phyloP scores from a whole-genome alignment of 2,797 vertebrate genomes.

The Arctocebus calabarensis region DNA sequence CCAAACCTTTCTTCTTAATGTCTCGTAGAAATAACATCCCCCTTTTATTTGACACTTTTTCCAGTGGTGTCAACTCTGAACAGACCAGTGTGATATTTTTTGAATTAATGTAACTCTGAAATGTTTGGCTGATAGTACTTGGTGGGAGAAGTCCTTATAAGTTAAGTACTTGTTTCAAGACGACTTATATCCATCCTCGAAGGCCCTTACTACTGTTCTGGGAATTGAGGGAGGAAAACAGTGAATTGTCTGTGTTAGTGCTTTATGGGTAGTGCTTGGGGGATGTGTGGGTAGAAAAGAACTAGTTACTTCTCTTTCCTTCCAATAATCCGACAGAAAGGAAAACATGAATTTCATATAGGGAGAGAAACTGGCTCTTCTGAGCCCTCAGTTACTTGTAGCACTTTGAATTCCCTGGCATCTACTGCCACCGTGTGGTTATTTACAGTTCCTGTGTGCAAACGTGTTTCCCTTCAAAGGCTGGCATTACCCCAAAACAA shows the following conservation, averaged over 20 bases:
- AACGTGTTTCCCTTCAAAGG: background rate
- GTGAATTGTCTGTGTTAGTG: background rate
- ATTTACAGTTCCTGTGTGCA: background rate
- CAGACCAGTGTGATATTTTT: background rate
- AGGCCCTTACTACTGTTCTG: background rate
- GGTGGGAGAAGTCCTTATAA: background rate
- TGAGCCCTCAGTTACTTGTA: rapidly evolving
- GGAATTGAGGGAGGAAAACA: background rate
- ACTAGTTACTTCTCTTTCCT: background rate
- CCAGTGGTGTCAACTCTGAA: background rate
- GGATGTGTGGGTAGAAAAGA: background rate
- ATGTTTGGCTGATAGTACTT: background rate
- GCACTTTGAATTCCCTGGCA: background rate
- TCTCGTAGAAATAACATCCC: background rate
- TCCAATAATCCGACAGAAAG: background rate
- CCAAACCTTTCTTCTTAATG: background rate
- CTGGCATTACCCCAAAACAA: background rate
- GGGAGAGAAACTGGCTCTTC: background rate
- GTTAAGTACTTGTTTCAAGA: background rate
- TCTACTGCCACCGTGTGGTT: conserved; percentile 75
- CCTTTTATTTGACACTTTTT: background rate
- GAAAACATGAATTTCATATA: background rate
- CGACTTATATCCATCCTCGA: too few relatives aligned
- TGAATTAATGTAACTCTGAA: background rate
- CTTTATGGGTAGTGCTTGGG: background rate